Evolutionary conservation across 2,113 vertebrate species (phyloP), one percentile per base, ranked within the genome.

Genomic region (Sinocyclocheilus anophthalmus): DNA sequence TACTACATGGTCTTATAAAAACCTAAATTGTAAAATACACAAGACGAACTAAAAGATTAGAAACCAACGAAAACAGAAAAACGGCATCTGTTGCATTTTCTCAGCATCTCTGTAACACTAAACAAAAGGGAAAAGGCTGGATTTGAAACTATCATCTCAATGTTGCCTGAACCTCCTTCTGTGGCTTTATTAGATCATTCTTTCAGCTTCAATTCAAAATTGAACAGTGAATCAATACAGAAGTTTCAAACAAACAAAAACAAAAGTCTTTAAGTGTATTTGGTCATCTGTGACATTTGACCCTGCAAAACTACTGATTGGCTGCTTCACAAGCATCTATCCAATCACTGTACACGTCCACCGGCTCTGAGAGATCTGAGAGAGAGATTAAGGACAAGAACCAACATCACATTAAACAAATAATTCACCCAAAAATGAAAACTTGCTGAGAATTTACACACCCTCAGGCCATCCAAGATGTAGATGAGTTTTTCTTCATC

Each of bases 251-350:
- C 8, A 59, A 53, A 53, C 8, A 45, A 45, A 48, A 45, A 48
- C 45, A 26, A 16, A 76, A 72, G 30, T 55, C 42, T 33, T 33
- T 30, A 24, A 65, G 53, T 9, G 26, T 61, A 16, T 75, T n/a
- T 45, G 45, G 88, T 81, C 59, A 22, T 80, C 45, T 10, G 22
- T 73, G 73, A 85, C 55, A 5, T 37, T 16, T 75, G 82, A 65
- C 59, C 22, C 30, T 18, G 24, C 0, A 20, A 79, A 65, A 84
- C 94, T 97, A 98, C 91, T 98, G 97, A 93, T 98, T 98, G 89
- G 97, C 97, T 5, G 96, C 94, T 93, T 99, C 97, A 22, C 97
- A 99, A 87, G 97, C 97, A 0, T 99, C 97, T 92, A 99, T 99
- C 97, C 97, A 99, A 63, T 96, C 94, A 26, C 97, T 98, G 89